phyloP scores from a whole-genome alignment of 2,888 invertebrate genomes.

The Eristalis pertinax region DNA sequence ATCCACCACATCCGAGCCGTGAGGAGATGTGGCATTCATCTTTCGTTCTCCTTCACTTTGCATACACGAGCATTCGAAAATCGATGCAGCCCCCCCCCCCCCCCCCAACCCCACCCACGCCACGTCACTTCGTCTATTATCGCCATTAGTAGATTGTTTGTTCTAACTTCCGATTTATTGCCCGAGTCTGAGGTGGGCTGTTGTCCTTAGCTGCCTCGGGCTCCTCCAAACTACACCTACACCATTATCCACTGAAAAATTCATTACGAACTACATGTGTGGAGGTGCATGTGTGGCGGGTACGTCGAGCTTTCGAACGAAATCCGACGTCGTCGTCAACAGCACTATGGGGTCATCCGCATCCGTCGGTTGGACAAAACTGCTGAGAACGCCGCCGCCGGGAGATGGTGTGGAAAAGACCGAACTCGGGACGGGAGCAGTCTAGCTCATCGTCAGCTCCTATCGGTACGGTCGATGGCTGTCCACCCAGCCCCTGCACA shows the following conservation, averaged over 20 bases:
- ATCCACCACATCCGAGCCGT: slow-evolving; percentile 13
- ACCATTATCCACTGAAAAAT: slow-evolving; percentile 51
- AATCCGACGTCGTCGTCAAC: slow-evolving; percentile 45
- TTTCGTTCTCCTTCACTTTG: slow-evolving; percentile 48
- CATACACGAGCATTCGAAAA: background rate
- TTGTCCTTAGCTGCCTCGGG: background rate
- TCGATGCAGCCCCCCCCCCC: slow-evolving; percentile 27
- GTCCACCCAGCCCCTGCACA: slow-evolving; percentile 8
- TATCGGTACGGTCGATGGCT: background rate
- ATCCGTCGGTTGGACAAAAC: slow-evolving; percentile 19
- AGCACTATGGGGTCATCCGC: slow-evolving; percentile 1
- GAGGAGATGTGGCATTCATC: slow-evolving; percentile 26
- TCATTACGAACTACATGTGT: slow-evolving; percentile 47
- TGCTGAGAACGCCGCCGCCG: slow-evolving; percentile 2
- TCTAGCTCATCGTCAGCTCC: background rate
- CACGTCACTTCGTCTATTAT: slow-evolving; percentile 48
- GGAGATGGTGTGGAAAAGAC: slow-evolving; percentile 1
- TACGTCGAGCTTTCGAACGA: slow-evolving; percentile 53
- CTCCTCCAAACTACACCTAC: background rate
- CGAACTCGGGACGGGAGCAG: background rate
- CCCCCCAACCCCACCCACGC: background rate
- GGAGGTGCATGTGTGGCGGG: background rate
- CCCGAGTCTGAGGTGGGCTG: slow-evolving; percentile 39
- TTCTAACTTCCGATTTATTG: slow-evolving; percentile 68
- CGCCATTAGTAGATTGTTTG: slow-evolving; percentile 71